These are phyloP conservation scores for Papilio aristodemus DNA, from an alignment of 1,140 invertebrate species.

Conservation along the genomic window DNA sequence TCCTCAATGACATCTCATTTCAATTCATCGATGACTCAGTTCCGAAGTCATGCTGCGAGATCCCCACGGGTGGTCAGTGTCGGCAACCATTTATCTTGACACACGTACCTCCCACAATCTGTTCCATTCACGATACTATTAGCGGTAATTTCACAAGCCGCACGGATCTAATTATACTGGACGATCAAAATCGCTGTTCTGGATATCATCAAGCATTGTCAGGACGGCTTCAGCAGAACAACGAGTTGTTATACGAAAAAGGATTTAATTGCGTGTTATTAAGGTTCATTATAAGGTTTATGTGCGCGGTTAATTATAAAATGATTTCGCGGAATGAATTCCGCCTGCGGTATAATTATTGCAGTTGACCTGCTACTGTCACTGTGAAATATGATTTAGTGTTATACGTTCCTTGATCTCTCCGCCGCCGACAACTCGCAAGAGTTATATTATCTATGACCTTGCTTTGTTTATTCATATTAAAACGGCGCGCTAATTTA, in stretches of 20 bases:
- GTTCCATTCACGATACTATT: constrained; percentile 28
- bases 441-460: constrained; percentile 4
- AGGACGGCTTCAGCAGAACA: constrained; percentile 34
- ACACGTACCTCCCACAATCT: constrained; percentile 29
- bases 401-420: constrained; percentile 16
- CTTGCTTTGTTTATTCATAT: constrained; percentile 18
- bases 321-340: constrained; percentile 27
- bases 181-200: constrained; percentile 44
- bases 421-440: not conserved
- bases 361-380: constrained; percentile 44
- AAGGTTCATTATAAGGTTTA: constrained; percentile 37
- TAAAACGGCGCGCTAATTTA: not conserved
- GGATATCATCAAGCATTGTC: constrained; percentile 50
- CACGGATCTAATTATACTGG: constrained; percentile 47
- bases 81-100: constrained; percentile 40
- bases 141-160: constrained; percentile 25
- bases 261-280: constrained; percentile 33
- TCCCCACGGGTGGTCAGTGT: constrained; percentile 55
- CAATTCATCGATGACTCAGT: constrained; percentile 50
- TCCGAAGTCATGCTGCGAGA: constrained; percentile 50
- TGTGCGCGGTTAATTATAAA: constrained; percentile 40
- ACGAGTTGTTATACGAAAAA: constrained; percentile 34
- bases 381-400: constrained; percentile 48
- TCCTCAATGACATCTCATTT: constrained; percentile 42
- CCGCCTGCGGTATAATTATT: constrained; percentile 44